Base-by-base conservation (phyloP, 1,140 invertebrate species). In the Trachelipus rathkii region DNA sequence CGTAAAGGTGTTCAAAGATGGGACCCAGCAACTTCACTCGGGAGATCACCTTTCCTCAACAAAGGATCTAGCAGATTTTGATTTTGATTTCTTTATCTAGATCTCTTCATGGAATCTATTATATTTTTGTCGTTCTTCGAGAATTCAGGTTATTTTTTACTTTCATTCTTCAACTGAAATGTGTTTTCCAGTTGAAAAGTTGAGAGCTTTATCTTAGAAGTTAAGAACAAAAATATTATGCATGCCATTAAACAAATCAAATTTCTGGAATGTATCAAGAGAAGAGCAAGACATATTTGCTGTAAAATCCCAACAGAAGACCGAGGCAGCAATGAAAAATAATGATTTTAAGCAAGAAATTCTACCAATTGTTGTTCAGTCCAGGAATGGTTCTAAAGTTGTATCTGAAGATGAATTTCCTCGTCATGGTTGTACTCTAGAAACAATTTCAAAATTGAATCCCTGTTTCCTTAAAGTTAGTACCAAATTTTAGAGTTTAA, bases 221-320 rank as follows among this genome's bases (percentile, higher is more conserved):
- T n/a, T n/a, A n/a, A n/a, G n/a, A n/a, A n/a, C n/a, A n/a, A n/a
- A n/a, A n/a, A n/a, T n/a, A n/a, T n/a, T n/a, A n/a, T n/a, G n/a
- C n/a, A n/a, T n/a, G n/a, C n/a, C n/a, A n/a, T n/a, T n/a, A n/a
- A n/a, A n/a, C n/a, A n/a, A n/a, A n/a, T n/a, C n/a, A n/a, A n/a
- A n/a, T n/a, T n/a, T n/a, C n/a, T 94, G 88, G 84, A 85, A 86
- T 9, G 88, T 95, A 67, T 88, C 87, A 21, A 87, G 93, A 81
- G 86, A 90, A 83, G 89, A 91, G 23, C 94, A 96, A 85, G 94
- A 95, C 83, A 82, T 86, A 46, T 93, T 88, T 86, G 91, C 94
- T 0, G 82, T 87, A 0, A 82, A 86, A 71, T 95, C 92, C n/a
- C 93, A 95, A 83, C 85, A 87, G 72, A 91, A 89, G 83, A 88